Evolutionary conservation across 2,888 invertebrate genomes (phyloP), one percentile per base, ranked within the genome.

Genomic region (Arge pagana): DNA sequence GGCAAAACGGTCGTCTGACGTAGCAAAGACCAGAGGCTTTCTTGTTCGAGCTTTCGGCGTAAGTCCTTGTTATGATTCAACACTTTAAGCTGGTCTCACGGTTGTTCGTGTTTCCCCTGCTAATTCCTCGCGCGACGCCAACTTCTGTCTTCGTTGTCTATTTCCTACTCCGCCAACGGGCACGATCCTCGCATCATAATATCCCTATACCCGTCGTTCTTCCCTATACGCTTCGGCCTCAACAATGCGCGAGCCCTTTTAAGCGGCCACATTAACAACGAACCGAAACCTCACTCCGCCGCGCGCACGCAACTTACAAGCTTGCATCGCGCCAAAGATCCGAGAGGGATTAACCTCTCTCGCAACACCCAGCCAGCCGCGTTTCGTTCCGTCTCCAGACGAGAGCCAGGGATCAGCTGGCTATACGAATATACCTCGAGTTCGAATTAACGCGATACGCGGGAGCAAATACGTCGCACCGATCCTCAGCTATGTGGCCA

Each of bases 41-140:
- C 57, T 62, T 59, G 31, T 60, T 55, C 59, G 58, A 58, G 62
- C 62, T 71, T 72, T 70, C 56, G 67, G 66, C 65, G 63, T 73
- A 73, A 73, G 72, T 74, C 74, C 73, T 74, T 69, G 74, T 76
- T 76, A 76, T 75, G 75, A 75, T 76, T 75, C 75, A 76, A 74
- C 71, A 72, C 65, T 68, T 70, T 74, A 74, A 74, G 75, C 72
- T 64, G 67, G 64, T 70, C 66, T 69, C 66, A 59, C 49, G 45
- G 36, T 43, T 40, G 49, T 33, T 49, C 53, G 48, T 48, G 33
- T 50, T 55, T 28, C 56, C 55, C 31, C 35, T 55, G 57, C 60
- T 62, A 62, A 61, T 64, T 62, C 63, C 61, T 55, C 56, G 54
- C 55, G 53, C 56, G 58, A 55, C 28, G 45, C 31, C 21, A 45